Evolutionary conservation across 2,888 invertebrate genomes (phyloP).

Genomic region (Tetragnatha montana): DNA sequence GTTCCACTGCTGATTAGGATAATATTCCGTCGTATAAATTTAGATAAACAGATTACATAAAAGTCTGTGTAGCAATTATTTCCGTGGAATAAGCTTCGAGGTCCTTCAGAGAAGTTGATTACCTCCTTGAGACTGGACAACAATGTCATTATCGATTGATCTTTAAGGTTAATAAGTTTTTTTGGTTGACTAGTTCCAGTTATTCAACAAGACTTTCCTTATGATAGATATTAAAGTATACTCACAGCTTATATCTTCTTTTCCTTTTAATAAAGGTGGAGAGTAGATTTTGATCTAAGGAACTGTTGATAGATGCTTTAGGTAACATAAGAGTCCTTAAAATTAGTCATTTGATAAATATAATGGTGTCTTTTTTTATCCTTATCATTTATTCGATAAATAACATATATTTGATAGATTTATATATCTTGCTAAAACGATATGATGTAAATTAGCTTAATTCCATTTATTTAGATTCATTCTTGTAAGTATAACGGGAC

Average conservation of each 20-base stretch:
- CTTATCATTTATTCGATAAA: no score
- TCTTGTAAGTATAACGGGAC: no score
- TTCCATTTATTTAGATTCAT: no score
- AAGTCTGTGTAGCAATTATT: not conserved
- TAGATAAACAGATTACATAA: not conserved
- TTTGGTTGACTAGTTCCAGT: not conserved
- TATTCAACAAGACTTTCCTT: not conserved
- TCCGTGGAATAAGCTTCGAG: not conserved
- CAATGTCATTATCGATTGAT: not conserved
- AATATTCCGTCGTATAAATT: not conserved
- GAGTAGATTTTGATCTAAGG: no score
- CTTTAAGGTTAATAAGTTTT: not conserved
- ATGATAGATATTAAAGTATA: not conserved
- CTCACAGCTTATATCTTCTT: not conserved
- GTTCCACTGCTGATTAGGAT: not conserved
- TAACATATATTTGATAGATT: no score
- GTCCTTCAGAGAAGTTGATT: not conserved
- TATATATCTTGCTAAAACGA: no score
- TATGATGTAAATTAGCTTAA: no score
- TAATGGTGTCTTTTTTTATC: no score
- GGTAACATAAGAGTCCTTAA: no score
- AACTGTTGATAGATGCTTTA: no score
- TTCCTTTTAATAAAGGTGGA: not conserved
- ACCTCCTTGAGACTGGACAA: not conserved
- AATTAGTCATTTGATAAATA: no score